phyloP scores from a whole-genome alignment of 2,113 vertebrate species.

The Trichomycterus rosablanca region DNA sequence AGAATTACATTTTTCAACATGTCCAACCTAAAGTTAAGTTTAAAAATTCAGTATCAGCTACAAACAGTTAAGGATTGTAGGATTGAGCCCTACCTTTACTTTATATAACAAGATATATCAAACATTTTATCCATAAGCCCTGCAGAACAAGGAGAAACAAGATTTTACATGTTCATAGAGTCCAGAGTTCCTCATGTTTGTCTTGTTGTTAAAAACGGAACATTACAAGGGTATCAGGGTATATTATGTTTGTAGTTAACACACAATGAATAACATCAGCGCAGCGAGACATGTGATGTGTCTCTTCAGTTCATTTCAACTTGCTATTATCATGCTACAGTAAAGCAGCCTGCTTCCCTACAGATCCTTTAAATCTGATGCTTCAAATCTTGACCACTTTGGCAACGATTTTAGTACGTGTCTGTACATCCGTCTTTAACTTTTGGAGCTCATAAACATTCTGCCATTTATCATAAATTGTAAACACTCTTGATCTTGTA shows the following conservation, averaged over 20 bases:
- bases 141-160: too few relatives aligned
- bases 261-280: constrained; percentile 7
- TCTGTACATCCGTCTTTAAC: too few relatives aligned
- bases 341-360: neutral
- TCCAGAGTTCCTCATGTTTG: neutral
- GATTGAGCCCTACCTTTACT: constrained; percentile 8
- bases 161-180: neutral
- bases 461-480: too few relatives aligned
- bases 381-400: too few relatives aligned
- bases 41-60: too few relatives aligned
- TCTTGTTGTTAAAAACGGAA: constrained; percentile 25
- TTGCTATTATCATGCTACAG: too few relatives aligned
- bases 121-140: neutral
- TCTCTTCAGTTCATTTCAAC: neutral
- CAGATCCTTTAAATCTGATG: neutral
- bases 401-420: too few relatives aligned
- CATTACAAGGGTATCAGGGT: neutral
- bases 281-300: constrained; percentile 7
- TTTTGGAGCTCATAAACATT: too few relatives aligned
- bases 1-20: too few relatives aligned
- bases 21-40: too few relatives aligned
- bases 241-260: constrained; percentile 18
- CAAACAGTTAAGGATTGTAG: too few relatives aligned
- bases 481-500: too few relatives aligned
- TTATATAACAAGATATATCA: neutral